Base-by-base conservation (phyloP, 2,113 vertebrate genomes). In the Phaethornis superciliosus region DNA sequence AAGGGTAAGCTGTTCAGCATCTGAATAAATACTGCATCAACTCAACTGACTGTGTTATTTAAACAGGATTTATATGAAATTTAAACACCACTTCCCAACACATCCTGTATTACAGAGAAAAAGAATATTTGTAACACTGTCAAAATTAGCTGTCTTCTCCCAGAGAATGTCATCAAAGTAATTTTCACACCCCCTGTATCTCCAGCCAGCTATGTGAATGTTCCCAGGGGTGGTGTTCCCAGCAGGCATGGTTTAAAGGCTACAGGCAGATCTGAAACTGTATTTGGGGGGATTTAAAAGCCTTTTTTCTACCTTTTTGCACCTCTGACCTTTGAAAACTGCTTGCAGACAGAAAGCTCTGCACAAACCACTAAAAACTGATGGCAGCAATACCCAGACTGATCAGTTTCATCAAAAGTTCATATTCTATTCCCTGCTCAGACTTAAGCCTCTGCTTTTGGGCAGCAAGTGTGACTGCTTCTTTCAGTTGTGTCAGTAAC, bases 21-120 rank as follows among this genome's bases (percentile, higher is more conserved):
- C 71, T 91, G 71, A 95, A 94, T 95, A 95, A 95, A 96, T 71
- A 95, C 35, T 89, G 90, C 85, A 95, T 91, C 88, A 91, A 95
- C 56, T 33, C 52, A 91, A 67, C 37, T 59, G 81, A 59, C 55
- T 95, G n/a, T 76, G 59, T 87, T 81, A 81, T 93, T 94, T 75
- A 35, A 86, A 83, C 5, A 63, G 26, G 8, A 23, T 74, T 89
- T 74, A 63, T 77, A 10, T 40, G 9, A 21, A 26, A 24, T 91
- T 56, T 74, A 44, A 70, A 55, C 44, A 67, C 3, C 3, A 2
- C 12, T 67, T 77, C 33, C 21, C 42, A 44, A 30, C 20, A 56
- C 35, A 42, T 67, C 15, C 17, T 1, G 0, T 22, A 32, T 59
- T 67, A 63, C 18, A 33, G 52, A 56, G 35, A 42, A 87, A 79